Evolutionary conservation across 2,113 vertebrate genomes (phyloP), one percentile per base, ranked within the genome.

Genomic region (Oryzias javanicus): DNA sequence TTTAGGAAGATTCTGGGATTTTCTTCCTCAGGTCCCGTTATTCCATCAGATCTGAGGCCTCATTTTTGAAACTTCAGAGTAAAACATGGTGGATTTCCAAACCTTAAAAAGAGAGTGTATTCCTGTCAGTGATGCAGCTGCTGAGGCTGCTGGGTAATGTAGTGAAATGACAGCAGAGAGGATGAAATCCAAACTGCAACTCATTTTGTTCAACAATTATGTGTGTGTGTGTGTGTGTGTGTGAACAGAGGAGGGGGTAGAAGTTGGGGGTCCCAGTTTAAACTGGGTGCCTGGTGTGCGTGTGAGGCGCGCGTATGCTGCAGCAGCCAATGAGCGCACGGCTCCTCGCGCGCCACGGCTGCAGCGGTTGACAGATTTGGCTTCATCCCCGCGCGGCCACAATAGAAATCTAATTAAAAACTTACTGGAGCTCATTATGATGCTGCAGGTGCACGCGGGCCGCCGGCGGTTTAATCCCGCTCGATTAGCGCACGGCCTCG

Each of bases 361-460:
- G 55, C 48, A 58, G 42, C 65, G n/a, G 58, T 52, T 55, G 68
- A 44, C 54, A 67, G 49, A 47, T 63, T 71, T 60, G 52, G 60
- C 64, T 76, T 72, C 53, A 45, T 61, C 67, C 53, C 60, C 63
- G 35, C 6, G 47, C 13, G 3, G 12, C 12, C 40, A 76, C 80
- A 82, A 80, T 58, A 62, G 64, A 62, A 66, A 64, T 64, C 62
- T 62, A 55, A 76, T 78, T 70, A 72, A 80, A 47, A 78, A 78
- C 18, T 69, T 73, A 48, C 70, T 81, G 78, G 48, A 67, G 7
- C 69, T 90, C 86, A 85, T 87, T 85, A 67, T 27, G 62, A 72
- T 65, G 67, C 76, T 80, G 86, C 89, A 89, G 85, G 85, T 89
- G 85, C 85, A 51, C 67, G 72, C 49, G 61, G 60, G 24, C 68